Evolutionary conservation across 2,113 vertebrate species (phyloP).

Genomic region (Motacilla alba): DNA sequence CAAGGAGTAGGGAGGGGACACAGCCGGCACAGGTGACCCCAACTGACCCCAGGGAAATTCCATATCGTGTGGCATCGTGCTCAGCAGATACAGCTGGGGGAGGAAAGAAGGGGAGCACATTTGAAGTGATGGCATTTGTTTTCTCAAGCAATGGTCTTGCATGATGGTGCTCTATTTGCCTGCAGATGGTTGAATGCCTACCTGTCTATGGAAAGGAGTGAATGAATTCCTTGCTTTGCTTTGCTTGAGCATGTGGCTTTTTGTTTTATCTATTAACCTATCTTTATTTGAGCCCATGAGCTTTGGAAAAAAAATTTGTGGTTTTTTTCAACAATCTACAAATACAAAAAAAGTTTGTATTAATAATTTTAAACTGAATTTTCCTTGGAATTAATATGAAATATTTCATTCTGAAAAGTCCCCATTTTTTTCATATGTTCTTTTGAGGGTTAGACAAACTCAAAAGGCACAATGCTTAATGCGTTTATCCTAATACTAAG

Average conservation of each 20-base stretch:
- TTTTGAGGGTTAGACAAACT: background rate
- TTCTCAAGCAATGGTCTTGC: background rate
- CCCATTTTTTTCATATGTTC: background rate
- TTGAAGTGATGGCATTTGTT: background rate
- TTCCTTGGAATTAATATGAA: background rate
- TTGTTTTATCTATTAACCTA: background rate
- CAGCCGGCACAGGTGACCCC: too few relatives aligned
- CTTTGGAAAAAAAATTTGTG: background rate
- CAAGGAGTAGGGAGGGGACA: too few relatives aligned
- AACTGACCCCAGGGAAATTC: background rate
- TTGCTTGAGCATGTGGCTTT: background rate
- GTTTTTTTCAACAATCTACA: background rate
- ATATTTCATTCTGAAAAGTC: background rate
- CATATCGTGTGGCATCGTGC: accelerated
- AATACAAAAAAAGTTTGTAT: background rate
- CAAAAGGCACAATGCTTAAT: background rate
- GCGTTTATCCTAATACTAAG: background rate
- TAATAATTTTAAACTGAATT: background rate
- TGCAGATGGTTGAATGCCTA: too few relatives aligned
- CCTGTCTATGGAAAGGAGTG: background rate
- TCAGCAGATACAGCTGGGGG: background rate
- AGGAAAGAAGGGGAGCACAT: background rate
- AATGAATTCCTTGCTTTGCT: background rate
- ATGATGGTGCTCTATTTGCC: background rate
- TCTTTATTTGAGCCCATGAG: background rate